Evolutionary conservation across 2,888 invertebrate species (phyloP).

Genomic region (Nomada ferruginata): DNA sequence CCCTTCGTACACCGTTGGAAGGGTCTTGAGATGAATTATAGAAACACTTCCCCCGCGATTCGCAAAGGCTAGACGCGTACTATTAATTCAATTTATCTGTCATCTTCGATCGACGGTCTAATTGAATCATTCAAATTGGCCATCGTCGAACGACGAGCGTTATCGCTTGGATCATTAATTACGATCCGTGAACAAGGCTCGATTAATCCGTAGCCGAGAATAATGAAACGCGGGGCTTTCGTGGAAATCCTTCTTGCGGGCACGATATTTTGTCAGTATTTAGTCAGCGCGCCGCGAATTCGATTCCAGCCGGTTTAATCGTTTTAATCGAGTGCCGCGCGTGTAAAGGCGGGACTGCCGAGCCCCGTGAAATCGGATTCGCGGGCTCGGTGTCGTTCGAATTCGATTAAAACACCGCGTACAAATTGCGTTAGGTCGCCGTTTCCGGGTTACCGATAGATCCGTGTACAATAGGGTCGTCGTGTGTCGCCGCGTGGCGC

Average conservation of each 20-base stretch:
- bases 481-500: constrained; percentile 1
- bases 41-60: not conserved
- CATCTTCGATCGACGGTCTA: constrained; percentile 49
- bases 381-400: constrained; percentile 60
- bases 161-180: constrained; percentile 64
- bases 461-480: not conserved
- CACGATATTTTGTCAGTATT: constrained; percentile 59
- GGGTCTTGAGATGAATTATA: not conserved
- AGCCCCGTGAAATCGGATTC: constrained; percentile 63
- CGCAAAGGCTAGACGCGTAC: not conserved
- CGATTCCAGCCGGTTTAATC: constrained; percentile 61
- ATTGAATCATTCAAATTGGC: constrained; percentile 64
- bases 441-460: constrained; percentile 36
- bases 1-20: not conserved
- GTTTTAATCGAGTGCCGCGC: constrained; percentile 58
- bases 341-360: constrained; percentile 48
- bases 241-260: constrained; percentile 46
- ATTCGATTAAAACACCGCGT: constrained; percentile 68
- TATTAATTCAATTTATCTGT: constrained; percentile 52
- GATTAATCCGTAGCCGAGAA: constrained; percentile 52
- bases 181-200: constrained; percentile 51
- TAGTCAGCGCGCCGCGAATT: constrained; percentile 61
- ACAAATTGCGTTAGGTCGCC: constrained; percentile 54
- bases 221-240: constrained; percentile 24
- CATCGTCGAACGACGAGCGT: constrained; percentile 8